phyloP scores from a whole-genome alignment of 1,140 invertebrate species.

The Solenopsis fugax region DNA sequence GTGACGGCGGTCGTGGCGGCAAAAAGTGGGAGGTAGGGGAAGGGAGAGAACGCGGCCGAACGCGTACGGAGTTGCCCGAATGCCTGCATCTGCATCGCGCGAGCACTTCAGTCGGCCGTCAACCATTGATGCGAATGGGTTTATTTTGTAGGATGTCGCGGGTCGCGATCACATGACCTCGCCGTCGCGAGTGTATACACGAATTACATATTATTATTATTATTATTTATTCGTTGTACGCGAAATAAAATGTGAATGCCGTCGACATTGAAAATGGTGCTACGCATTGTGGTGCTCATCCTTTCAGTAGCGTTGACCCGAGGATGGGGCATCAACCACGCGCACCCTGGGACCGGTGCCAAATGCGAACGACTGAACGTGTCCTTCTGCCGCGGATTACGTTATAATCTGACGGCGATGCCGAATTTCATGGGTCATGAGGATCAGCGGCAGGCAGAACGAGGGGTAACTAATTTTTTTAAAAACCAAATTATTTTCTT shows the following conservation, averaged over 20 bases:
- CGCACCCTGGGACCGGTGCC: conserved; percentile 75
- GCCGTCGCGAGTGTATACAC: not conserved
- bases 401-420: conserved; percentile 96
- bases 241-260: conserved; percentile 42
- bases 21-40: conserved; percentile 25
- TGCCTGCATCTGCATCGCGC: not conserved
- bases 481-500: not conserved
- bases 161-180: not conserved
- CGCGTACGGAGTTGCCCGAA: conserved; percentile 1
- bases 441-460: conserved; percentile 91
- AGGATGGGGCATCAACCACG: conserved; percentile 80
- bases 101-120: conserved; percentile 15
- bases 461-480: conserved; percentile 87
- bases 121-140: not conserved
- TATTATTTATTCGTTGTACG: not conserved
- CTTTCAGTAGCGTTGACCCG: conserved; percentile 42
- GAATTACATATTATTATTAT: not conserved
- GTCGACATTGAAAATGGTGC: conserved; percentile 31
- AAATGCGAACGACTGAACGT: conserved; percentile 94
- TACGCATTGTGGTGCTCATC: not conserved
- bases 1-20: conserved; percentile 21
- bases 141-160: not conserved
- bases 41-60: not conserved
- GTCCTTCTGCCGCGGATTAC: conserved; percentile 93
- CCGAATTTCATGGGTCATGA: conserved; percentile 93